Conservation (phyloP, 2,797 vertebrate species). For the Rhinogobio ventralis region DNA sequence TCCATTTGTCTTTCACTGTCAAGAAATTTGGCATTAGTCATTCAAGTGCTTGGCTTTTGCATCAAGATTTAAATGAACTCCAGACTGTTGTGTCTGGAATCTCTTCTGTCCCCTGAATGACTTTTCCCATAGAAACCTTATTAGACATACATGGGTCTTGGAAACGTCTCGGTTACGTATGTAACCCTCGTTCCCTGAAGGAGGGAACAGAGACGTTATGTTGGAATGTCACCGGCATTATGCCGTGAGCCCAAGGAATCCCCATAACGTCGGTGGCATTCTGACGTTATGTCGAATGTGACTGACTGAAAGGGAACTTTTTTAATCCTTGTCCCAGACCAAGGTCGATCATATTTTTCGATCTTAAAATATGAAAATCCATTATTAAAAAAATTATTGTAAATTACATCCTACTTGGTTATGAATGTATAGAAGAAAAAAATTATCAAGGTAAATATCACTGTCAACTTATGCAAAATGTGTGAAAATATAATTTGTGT, state of each 20-base stretch:
- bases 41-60: background rate
- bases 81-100: constrained; percentile 5
- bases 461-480: background rate
- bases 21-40: background rate
- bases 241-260: too few relatives aligned
- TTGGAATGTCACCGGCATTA: too few relatives aligned
- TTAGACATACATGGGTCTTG: background rate
- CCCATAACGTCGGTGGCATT: too few relatives aligned
- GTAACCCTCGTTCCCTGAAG: too few relatives aligned
- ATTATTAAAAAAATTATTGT: background rate
- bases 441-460: background rate
- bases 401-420: too few relatives aligned
- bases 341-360: background rate
- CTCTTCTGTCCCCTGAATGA: background rate
- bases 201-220: too few relatives aligned
- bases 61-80: background rate
- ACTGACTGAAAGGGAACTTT: background rate
- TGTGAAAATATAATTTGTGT: background rate
- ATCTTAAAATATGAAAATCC: background rate
- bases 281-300: too few relatives aligned
- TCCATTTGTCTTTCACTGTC: background rate
- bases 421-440: background rate
- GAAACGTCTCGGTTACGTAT: background rate
- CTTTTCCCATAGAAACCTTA: background rate
- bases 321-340: background rate